Conservation (phyloP, 1,140 invertebrate species). For the Bombus balteatus region DNA sequence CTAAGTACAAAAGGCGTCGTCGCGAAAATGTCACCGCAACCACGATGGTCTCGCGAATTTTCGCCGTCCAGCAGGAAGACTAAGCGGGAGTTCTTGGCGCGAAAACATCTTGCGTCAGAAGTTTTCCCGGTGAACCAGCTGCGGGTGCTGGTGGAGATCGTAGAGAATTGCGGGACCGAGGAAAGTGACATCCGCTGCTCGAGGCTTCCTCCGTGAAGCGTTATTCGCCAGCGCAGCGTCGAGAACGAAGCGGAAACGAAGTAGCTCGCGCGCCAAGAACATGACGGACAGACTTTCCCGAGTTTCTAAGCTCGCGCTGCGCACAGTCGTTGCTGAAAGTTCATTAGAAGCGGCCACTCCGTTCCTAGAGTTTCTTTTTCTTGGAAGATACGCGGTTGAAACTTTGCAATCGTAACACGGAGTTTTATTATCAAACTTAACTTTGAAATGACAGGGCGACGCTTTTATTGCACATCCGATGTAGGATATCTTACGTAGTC, state of each 20-base stretch:
- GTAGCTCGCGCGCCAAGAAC: constrained; percentile 34
- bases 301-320: constrained; percentile 16
- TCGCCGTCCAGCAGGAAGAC: constrained; percentile 28
- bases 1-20: constrained; percentile 37
- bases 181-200: constrained; percentile 37
- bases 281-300: constrained; percentile 47
- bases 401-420: neutral
- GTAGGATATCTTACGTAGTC: neutral
- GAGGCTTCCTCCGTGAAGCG: constrained; percentile 36
- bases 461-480: neutral
- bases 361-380: neutral
- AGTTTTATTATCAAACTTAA: constrained; percentile 8
- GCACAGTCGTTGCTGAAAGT: neutral
- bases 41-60: constrained; percentile 53
- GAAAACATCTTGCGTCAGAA: constrained; percentile 68
- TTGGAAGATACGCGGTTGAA: neutral
- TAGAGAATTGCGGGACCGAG: constrained; percentile 32
- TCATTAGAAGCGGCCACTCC: constrained; percentile 1
- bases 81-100: constrained; percentile 48
- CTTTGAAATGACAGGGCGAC: neutral
- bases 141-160: constrained; percentile 22
- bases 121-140: constrained; percentile 50
- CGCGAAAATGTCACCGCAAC: constrained; percentile 55
- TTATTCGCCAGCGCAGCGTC: constrained; percentile 43
- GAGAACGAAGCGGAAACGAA: constrained; percentile 49